These are phyloP conservation scores for Leptodirus hochenwartii DNA, from an alignment of 2,888 invertebrate species.

Conservation along the genomic window DNA sequence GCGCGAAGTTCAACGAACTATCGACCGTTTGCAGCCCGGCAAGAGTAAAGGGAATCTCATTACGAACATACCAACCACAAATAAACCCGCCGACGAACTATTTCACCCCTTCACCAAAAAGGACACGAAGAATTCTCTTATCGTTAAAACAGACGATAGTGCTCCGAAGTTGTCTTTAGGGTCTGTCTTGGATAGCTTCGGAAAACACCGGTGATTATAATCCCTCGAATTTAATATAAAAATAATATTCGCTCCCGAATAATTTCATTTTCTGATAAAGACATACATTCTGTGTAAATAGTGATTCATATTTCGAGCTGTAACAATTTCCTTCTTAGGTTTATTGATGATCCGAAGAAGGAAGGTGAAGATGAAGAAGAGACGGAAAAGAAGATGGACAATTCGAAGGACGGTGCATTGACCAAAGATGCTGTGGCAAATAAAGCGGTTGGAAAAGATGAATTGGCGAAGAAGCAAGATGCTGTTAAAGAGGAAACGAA, in stretches of 20 bases:
- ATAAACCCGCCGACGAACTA: constrained; percentile 38
- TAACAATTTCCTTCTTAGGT: too few species aligned
- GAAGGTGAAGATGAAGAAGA: constrained; percentile 25
- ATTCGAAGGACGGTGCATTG: constrained; percentile 13
- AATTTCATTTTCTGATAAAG: too few species aligned
- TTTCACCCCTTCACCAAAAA: constrained; percentile 37
- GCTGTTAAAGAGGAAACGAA: constrained; percentile 12
- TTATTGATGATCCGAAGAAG: constrained; percentile 32
- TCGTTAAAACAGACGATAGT: constrained; percentile 42
- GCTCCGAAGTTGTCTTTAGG: constrained; percentile 73
- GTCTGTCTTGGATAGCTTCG: constrained; percentile 60
- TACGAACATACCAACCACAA: constrained; percentile 39
- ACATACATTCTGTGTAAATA: too few species aligned
- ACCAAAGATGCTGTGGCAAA: constrained; percentile 13
- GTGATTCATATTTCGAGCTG: too few species aligned
- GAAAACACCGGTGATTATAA: too few species aligned
- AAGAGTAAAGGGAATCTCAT: constrained; percentile 76
- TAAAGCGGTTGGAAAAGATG: constrained; percentile 20
- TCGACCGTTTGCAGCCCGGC: constrained; percentile 68
- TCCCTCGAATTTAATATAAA: too few species aligned
- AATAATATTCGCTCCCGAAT: too few species aligned
- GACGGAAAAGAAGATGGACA: constrained; percentile 16
- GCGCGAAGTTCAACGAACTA: constrained; percentile 62
- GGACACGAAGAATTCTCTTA: constrained; percentile 35
- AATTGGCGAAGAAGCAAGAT: constrained; percentile 14